These are phyloP conservation scores for Drosophila kurseongensis DNA, from an alignment of 1,140 invertebrate genomes.

Conservation along the genomic window DNA sequence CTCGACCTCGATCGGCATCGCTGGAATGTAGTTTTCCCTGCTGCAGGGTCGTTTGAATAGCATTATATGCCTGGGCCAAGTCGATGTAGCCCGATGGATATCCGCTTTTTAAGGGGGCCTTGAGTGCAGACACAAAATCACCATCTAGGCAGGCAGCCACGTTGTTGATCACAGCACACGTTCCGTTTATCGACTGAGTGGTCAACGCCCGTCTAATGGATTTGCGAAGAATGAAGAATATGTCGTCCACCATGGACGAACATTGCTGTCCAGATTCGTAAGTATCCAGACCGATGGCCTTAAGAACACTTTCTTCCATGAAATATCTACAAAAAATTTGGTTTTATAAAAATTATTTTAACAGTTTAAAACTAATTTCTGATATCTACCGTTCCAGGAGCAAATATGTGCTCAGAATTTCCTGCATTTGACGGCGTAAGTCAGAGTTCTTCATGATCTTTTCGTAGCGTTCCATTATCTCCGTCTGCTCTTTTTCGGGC, in stretches of 20 bases:
- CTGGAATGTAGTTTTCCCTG: constrained; percentile 92
- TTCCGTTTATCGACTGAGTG: constrained; percentile 96
- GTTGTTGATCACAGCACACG: constrained; percentile 98
- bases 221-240: constrained; percentile 99
- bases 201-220: constrained; percentile 95
- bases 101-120: constrained; percentile 91
- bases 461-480: constrained; percentile 88
- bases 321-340: constrained; percentile 89
- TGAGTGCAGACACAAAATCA: constrained; percentile 92
- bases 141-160: constrained; percentile 94
- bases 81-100: constrained; percentile 95
- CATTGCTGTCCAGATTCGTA: constrained; percentile 89
- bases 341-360: background rate
- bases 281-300: constrained; percentile 95
- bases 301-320: constrained; percentile 97
- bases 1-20: constrained; percentile 90
- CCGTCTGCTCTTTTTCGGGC: constrained; percentile 86
- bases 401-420: constrained; percentile 95
- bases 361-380: background rate
- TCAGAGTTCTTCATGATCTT: constrained; percentile 91
- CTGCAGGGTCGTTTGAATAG: constrained; percentile 92
- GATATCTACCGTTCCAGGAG: constrained; percentile 91
- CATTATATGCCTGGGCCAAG: constrained; percentile 91
- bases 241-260: constrained; percentile 98
- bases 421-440: constrained; percentile 94